A percentile compares a stretch with the other conserved stretches of the same genome.
Evolutionary conservation across 2,797 vertebrate genomes (phyloP).

Genomic region (Ammospiza maritima): DNA sequence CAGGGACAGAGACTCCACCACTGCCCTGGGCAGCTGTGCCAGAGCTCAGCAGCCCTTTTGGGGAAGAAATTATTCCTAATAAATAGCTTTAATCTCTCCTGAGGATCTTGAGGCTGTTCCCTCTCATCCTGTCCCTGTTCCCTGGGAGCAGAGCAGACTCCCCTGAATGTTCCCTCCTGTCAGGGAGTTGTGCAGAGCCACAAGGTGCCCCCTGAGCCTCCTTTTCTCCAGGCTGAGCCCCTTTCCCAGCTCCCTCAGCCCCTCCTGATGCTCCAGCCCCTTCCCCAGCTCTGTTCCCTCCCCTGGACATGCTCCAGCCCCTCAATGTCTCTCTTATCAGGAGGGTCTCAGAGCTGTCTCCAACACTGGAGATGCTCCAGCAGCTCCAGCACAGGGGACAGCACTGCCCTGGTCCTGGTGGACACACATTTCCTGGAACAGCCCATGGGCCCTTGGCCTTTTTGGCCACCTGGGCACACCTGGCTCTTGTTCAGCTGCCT

Average conservation of each 20-base stretch:
- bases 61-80: background rate
- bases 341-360: background rate
- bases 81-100: too few species aligned
- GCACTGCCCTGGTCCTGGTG: background rate
- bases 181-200: background rate
- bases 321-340: background rate
- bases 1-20: background rate
- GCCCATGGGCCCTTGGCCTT: background rate
- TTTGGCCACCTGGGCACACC: background rate
- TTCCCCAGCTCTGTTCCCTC: rapidly evolving
- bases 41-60: background rate
- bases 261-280: background rate
- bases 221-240: background rate
- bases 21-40: background rate
- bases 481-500: background rate
- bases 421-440: background rate
- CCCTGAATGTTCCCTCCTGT: background rate
- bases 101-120: rapidly evolving
- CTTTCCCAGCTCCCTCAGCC: background rate
- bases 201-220: background rate
- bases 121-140: background rate
- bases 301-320: background rate
- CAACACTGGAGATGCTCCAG: background rate
- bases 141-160: rapidly evolving
- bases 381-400: background rate